Conservation (phyloP, 1,140 invertebrate genomes). For the Nymphalis io region DNA sequence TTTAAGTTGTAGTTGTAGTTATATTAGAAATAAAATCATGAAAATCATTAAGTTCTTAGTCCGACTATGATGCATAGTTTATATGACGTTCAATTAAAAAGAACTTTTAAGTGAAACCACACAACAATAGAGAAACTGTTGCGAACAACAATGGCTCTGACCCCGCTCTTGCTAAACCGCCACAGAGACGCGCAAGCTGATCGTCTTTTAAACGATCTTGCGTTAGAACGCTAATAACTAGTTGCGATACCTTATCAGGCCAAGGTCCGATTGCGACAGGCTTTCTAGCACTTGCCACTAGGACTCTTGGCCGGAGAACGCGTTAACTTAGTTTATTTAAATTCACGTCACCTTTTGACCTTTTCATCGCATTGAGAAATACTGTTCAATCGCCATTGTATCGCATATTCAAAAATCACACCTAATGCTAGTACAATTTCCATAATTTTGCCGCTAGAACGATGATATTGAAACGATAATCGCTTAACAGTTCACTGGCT, state of each 20-base stretch:
- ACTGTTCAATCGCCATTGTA: conserved; percentile 54
- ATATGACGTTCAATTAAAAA: conserved; percentile 62
- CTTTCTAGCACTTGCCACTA: conserved; percentile 73
- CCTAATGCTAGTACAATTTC: background rate
- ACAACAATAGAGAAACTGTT: conserved; percentile 54
- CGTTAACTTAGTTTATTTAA: conserved; percentile 59
- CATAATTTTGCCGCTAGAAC: conserved; percentile 30
- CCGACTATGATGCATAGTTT: too few relatives aligned
- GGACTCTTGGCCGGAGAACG: conserved; percentile 53
- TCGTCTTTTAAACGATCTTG: conserved; percentile 78
- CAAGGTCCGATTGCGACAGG: conserved; percentile 69
- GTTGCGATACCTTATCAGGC: conserved; percentile 65
- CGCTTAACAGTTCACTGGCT: conserved; percentile 62
- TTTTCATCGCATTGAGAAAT: conserved; percentile 66
- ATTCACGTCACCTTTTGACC: conserved; percentile 74
- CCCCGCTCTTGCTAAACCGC: conserved; percentile 62
- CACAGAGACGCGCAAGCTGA: conserved; percentile 65
- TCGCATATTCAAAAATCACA: conserved; percentile 32
- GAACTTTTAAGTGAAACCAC: conserved; percentile 65
- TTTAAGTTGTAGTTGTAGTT: too few relatives aligned
- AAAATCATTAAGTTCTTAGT: too few relatives aligned
- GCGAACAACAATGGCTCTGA: conserved; percentile 68
- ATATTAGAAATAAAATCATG: too few relatives aligned
- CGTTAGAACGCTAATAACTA: conserved; percentile 66
- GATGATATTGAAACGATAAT: conserved; percentile 64